phyloP scores from a whole-genome alignment of 1,140 invertebrate species.

The Vanessa tameamea region DNA sequence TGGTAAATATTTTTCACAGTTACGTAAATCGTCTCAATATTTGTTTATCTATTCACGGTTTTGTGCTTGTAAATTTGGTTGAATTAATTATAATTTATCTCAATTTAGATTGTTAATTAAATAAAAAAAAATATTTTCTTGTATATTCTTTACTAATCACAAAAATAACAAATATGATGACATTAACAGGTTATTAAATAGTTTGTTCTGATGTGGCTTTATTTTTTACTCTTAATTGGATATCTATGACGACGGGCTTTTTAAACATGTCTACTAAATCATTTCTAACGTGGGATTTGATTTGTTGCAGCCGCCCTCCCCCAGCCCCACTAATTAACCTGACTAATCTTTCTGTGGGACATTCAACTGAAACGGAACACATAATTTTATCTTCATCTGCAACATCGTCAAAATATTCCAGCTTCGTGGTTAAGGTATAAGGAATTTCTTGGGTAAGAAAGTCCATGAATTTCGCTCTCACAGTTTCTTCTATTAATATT shows the following conservation, averaged over 20 bases:
- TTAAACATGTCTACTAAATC: slow-evolving; percentile 69
- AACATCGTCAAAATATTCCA: slow-evolving; percentile 85
- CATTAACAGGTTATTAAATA: not conserved
- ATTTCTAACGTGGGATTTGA: slow-evolving; percentile 82
- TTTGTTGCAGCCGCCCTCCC: slow-evolving; percentile 84
- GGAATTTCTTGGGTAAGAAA: slow-evolving; percentile 90
- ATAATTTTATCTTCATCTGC: slow-evolving; percentile 82
- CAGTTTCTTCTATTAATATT: slow-evolving; percentile 85
- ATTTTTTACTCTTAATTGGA: slow-evolving; percentile 56
- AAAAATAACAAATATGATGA: not conserved
- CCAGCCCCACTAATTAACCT: slow-evolving; percentile 84
- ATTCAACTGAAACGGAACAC: slow-evolving; percentile 83
- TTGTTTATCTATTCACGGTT: too few relatives aligned
- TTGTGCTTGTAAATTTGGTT: too few relatives aligned
- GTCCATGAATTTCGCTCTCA: slow-evolving; percentile 90
- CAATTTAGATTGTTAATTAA: too few relatives aligned
- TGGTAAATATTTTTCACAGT: too few relatives aligned
- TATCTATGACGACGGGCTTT: slow-evolving; percentile 61
- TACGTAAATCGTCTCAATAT: too few relatives aligned
- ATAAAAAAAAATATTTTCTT: too few relatives aligned
- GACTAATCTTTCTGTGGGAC: slow-evolving; percentile 82
- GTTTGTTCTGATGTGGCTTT: slow-evolving; percentile 40
- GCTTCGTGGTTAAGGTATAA: slow-evolving; percentile 84
- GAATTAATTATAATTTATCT: too few relatives aligned
- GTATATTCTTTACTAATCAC: too few relatives aligned